These are phyloP conservation scores for Pelusios castaneus DNA, from an alignment of 2,113 vertebrate genomes.

Conservation along the genomic window DNA sequence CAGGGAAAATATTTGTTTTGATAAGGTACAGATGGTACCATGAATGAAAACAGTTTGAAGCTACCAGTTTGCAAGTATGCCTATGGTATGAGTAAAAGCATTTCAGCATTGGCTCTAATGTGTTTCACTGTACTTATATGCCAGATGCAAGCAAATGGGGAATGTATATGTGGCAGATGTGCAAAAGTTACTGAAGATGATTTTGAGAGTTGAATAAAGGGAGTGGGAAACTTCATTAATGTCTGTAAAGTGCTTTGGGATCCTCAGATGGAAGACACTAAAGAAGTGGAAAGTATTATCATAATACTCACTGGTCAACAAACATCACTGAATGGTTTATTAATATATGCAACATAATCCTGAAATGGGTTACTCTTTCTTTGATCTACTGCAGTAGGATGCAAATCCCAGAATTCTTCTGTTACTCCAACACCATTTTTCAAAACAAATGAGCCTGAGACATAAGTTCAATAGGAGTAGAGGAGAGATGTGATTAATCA, in stretches of 20 bases:
- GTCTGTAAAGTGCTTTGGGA: not conserved
- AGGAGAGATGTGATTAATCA: not conserved
- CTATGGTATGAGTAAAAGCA: not conserved
- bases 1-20: not conserved
- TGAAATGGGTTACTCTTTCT: not conserved
- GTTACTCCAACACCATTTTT: not conserved
- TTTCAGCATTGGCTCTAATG: not conserved
- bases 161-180: not conserved
- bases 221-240: not conserved
- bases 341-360: not conserved
- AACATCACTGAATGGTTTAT: not conserved
- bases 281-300: not conserved
- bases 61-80: not conserved
- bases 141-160: not conserved
- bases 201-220: not conserved
- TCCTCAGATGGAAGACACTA: not conserved
- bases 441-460: not conserved
- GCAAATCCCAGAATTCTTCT: conserved; percentile 1
- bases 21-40: not conserved
- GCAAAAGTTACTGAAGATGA: not conserved
- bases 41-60: conserved; percentile 7
- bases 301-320: not conserved
- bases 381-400: not conserved
- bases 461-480: not conserved
- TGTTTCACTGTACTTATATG: not conserved